These are phyloP conservation scores for Zonotrichia leucophrys DNA, from an alignment of 2,113 vertebrate genomes.

Conservation along the genomic window DNA sequence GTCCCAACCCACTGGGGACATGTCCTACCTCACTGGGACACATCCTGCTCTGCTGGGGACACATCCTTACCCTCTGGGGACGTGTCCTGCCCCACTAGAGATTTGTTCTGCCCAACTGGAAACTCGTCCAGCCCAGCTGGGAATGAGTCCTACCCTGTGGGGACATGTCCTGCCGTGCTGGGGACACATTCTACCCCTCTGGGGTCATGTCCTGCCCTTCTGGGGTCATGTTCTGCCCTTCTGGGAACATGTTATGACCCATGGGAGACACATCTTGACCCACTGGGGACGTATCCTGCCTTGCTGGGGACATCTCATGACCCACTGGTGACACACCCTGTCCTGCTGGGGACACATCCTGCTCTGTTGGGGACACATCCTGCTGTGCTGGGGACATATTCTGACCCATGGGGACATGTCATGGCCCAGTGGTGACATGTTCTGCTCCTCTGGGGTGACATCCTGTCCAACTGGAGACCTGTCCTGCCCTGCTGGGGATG, in stretches of 20 bases:
- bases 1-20: too few species aligned
- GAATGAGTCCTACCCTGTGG: fast-evolving
- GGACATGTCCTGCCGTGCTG: background rate
- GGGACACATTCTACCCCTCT: background rate
- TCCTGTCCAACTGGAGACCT: background rate
- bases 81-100: background rate
- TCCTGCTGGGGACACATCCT: background rate
- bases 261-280: fast-evolving
- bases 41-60: too few species aligned
- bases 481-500: background rate
- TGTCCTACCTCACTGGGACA: too few species aligned
- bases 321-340: background rate
- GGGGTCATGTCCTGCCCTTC: too few species aligned
- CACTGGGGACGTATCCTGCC: background rate
- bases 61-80: too few species aligned
- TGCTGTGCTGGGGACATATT: background rate
- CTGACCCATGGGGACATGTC: background rate
- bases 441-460: background rate
- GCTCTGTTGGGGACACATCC: background rate
- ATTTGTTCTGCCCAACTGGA: background rate
- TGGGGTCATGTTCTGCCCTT: background rate
- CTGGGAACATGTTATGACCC: too few species aligned
- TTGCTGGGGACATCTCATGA: background rate
- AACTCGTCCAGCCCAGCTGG: background rate
- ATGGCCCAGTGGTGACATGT: fast-evolving